Percentiles rank a stretch among this genome's conserved stretches.
phyloP scores from a whole-genome alignment of 1,140 invertebrate genomes.

The Pogonomyrmex californicus region DNA sequence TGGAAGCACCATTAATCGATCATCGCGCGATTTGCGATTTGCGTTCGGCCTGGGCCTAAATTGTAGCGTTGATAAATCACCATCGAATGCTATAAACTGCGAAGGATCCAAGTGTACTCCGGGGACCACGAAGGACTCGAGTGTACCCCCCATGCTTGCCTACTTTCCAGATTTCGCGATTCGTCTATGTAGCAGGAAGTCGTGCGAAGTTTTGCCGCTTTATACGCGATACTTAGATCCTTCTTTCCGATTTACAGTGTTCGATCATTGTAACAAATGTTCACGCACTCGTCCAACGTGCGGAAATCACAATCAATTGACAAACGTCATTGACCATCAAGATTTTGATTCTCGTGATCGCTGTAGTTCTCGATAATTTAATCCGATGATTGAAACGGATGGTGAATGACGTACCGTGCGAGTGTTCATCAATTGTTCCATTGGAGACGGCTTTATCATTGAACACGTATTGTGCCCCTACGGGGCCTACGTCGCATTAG shows the following conservation, averaged over 20 bases:
- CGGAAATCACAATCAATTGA: not conserved
- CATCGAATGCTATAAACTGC: not conserved
- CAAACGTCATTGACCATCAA: not conserved
- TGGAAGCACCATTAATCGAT: slow-evolving; percentile 52
- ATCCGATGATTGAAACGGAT: slow-evolving; percentile 22
- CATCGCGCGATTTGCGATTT: slow-evolving; percentile 41
- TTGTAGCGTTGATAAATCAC: slow-evolving; percentile 9
- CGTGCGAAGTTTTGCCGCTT: not conserved
- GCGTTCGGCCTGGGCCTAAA: slow-evolving; percentile 16
- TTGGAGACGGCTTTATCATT: not conserved
- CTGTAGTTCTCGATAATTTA: not conserved
- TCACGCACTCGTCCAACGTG: not conserved
- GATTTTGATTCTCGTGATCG: slow-evolving; percentile 18
- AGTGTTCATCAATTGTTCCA: slow-evolving; percentile 18
- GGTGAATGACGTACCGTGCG: not conserved
- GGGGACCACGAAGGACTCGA: not conserved
- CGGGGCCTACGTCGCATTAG: not conserved
- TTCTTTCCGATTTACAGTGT: slow-evolving; percentile 32
- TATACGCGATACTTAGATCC: not conserved
- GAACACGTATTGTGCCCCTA: not conserved
- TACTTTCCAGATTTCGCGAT: not conserved
- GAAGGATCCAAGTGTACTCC: not conserved
- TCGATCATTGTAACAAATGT: slow-evolving; percentile 17
- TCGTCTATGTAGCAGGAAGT: too few species aligned
- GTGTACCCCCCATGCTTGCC: not conserved